Evolutionary conservation across 1,140 invertebrate species (phyloP).

Genomic region (Drosophila lacteicornis): DNA sequence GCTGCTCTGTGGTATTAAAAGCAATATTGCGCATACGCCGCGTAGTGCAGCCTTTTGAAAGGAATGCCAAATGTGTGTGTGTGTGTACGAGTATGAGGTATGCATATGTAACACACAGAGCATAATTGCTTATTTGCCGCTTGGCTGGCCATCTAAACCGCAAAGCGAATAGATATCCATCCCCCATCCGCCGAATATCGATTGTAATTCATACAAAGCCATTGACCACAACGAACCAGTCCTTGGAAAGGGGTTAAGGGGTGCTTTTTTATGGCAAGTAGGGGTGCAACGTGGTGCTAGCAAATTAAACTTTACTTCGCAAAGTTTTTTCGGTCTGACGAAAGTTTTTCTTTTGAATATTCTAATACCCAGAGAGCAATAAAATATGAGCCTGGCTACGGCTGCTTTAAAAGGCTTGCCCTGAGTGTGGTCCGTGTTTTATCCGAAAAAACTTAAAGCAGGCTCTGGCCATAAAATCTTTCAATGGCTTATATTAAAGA

Average conservation of each 20-base stretch:
- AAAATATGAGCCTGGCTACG: slow-evolving; percentile 19
- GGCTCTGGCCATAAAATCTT: neutral
- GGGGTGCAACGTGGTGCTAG: slow-evolving; percentile 1
- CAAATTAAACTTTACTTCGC: slow-evolving; percentile 40
- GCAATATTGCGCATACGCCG: slow-evolving; percentile 56
- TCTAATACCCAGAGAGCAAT: slow-evolving; percentile 3
- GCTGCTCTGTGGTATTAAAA: slow-evolving; percentile 11
- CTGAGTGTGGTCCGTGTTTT: neutral
- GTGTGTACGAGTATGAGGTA: neutral
- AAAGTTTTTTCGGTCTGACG: slow-evolving; percentile 25
- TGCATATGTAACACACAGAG: slow-evolving; percentile 21
- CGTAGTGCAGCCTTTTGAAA: slow-evolving; percentile 43
- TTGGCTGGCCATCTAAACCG: slow-evolving; percentile 55
- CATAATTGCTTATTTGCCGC: slow-evolving; percentile 77
- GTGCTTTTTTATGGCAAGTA: slow-evolving; percentile 2
- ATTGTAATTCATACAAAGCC: slow-evolving; percentile 58
- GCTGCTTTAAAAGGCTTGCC: neutral
- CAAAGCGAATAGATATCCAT: slow-evolving; percentile 29
- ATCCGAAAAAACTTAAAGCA: neutral
- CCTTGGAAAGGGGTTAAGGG: slow-evolving; percentile 1
- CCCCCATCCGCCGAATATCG: slow-evolving; percentile 39
- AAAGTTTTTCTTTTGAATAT: slow-evolving; percentile 29
- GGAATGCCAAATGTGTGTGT: slow-evolving; percentile 18
- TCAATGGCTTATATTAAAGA: neutral
- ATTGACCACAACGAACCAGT: slow-evolving; percentile 50